Evolutionary conservation across 2,797 vertebrate genomes (phyloP).

Genomic region (Anabas testudineus): DNA sequence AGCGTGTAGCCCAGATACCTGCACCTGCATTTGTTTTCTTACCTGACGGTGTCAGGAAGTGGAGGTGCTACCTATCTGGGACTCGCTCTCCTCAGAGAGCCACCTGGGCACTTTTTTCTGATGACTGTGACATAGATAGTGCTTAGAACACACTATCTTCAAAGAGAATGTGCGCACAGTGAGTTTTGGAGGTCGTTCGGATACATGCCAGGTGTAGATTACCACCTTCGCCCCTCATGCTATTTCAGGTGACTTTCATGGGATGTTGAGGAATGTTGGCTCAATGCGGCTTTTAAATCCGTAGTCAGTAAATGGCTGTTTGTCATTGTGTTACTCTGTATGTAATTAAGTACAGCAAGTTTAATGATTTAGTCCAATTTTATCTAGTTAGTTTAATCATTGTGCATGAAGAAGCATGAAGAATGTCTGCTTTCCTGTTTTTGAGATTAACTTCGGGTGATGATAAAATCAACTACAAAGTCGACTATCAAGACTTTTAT

Average conservation of each 20-base stretch:
- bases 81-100: conserved; percentile 70
- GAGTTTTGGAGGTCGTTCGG: conserved; percentile 71
- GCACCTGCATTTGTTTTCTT: conserved; percentile 62
- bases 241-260: conserved; percentile 60
- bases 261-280: conserved; percentile 8
- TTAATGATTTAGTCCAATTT: too few species aligned
- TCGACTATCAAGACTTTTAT: too few species aligned
- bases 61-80: conserved; percentile 59
- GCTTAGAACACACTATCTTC: conserved; percentile 69
- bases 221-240: conserved; percentile 27
- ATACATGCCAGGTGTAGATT: conserved; percentile 69
- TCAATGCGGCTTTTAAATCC: conserved; percentile 2
- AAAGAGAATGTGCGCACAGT: conserved; percentile 35
- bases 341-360: too few species aligned
- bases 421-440: too few species aligned
- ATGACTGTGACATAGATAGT: conserved; percentile 75
- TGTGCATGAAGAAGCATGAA: too few species aligned
- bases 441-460: too few species aligned
- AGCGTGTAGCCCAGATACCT: conserved; percentile 57
- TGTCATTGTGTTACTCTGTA: not conserved
- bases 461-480: too few species aligned
- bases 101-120: conserved; percentile 66
- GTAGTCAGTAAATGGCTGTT: not conserved
- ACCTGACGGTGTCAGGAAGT: conserved; percentile 42
- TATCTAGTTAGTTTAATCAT: too few species aligned